Conservation (phyloP, 2,113 vertebrate genomes). For the Toxostoma redivivum region DNA sequence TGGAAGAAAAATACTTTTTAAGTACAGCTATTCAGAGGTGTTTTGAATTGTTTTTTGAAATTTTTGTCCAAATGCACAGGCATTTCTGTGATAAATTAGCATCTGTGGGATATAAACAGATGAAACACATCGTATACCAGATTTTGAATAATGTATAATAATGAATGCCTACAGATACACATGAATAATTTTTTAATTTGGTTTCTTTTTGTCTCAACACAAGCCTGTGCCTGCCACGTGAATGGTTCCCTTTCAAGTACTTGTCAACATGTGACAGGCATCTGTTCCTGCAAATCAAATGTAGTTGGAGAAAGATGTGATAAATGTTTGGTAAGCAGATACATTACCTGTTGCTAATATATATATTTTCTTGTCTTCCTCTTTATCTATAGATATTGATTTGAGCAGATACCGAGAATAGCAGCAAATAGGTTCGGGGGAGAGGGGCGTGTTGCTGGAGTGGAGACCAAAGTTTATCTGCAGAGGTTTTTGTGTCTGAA, state of each 20-base stretch:
- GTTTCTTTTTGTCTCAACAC: not conserved
- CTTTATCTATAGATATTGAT: not conserved
- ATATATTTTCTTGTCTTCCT: not conserved
- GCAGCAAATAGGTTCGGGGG: not conserved
- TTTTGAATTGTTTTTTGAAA: not conserved
- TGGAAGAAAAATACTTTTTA: not conserved
- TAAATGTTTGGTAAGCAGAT: constrained; percentile 81
- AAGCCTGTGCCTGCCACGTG: constrained; percentile 83
- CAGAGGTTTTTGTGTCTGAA: not conserved
- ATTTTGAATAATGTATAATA: not conserved
- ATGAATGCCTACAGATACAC: not conserved
- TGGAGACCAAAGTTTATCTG: not conserved
- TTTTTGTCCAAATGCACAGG: not conserved
- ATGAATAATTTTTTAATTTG: not conserved
- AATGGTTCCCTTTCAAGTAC: constrained; percentile 74
- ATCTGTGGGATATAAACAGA: not conserved
- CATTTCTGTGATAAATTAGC: not conserved
- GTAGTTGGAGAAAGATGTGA: constrained; percentile 83
- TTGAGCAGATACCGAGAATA: not conserved
- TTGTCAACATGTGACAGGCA: constrained; percentile 82
- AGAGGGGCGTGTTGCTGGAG: not conserved
- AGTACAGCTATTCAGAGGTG: not conserved
- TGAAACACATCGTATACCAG: not conserved
- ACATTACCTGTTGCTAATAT: not conserved
- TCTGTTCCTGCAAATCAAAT: constrained; percentile 82